Evolutionary conservation across 2,113 vertebrate species (phyloP).

Genomic region (Pica pica): DNA sequence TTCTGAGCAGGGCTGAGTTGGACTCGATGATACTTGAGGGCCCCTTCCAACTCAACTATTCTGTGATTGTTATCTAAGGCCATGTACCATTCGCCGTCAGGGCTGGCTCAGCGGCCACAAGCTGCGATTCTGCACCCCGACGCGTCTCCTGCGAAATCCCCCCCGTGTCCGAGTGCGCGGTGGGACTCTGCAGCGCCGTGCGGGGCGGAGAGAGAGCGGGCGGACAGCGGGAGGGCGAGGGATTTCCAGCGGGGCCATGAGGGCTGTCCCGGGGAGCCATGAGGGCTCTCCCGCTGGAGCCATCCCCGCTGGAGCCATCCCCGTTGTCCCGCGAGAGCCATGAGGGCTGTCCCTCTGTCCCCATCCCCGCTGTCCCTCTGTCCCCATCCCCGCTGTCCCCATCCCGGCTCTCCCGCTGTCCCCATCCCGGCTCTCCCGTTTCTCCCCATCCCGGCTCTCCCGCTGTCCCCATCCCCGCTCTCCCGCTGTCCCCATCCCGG

Average conservation of each 20-base stretch:
- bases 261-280: background rate
- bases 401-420: no score
- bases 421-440: no score
- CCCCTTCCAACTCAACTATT: background rate
- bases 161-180: background rate
- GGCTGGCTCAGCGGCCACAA: no score
- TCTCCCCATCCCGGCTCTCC: no score
- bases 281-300: no score
- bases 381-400: background rate
- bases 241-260: background rate
- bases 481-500: no score
- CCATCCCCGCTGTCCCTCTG: background rate
- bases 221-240: background rate
- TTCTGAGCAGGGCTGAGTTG: background rate
- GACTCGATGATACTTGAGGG: background rate
- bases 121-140: fast-evolving
- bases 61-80: no score
- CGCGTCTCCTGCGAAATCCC: fast-evolving
- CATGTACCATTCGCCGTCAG: fast-evolving
- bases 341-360: background rate
- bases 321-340: background rate
- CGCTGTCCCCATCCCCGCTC: no score
- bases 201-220: background rate
- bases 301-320: no score
- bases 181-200: background rate